These are phyloP conservation scores for Eledona agricola DNA, from an alignment of 2,888 invertebrate genomes.

Conservation along the genomic window DNA sequence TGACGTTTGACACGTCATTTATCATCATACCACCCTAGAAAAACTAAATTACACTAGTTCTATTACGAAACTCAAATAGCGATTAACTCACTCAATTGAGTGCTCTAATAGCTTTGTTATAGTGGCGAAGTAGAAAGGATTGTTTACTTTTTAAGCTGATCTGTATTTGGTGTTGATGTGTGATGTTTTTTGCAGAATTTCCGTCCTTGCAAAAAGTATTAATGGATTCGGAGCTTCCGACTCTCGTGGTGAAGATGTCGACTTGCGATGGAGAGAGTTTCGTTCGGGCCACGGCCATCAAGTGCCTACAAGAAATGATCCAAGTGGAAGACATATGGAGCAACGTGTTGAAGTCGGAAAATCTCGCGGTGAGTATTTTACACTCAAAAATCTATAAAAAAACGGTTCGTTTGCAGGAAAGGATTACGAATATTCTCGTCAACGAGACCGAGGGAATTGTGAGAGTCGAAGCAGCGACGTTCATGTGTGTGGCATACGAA, in stretches of 20 bases:
- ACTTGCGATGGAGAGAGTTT: slow-evolving; percentile 77
- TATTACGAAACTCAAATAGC: too few species aligned
- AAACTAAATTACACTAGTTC: too few species aligned
- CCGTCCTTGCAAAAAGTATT: slow-evolving; percentile 80
- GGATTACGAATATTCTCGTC: slow-evolving; percentile 67
- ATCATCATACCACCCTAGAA: too few species aligned
- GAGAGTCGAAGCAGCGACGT: slow-evolving; percentile 74
- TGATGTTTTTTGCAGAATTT: slow-evolving; percentile 74
- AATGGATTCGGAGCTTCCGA: slow-evolving; percentile 71
- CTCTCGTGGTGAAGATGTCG: slow-evolving; percentile 72
- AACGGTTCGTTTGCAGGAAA: slow-evolving; percentile 59
- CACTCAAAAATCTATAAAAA: too few species aligned
- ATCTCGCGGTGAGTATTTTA: slow-evolving; percentile 71
- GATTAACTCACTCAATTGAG: too few species aligned
- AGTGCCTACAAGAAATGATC: slow-evolving; percentile 74
- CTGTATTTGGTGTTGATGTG: too few species aligned
- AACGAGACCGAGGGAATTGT: slow-evolving; percentile 81
- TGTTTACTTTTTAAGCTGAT: too few species aligned
- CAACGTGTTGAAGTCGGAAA: slow-evolving; percentile 66
- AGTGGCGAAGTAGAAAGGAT: too few species aligned
- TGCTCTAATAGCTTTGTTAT: too few species aligned
- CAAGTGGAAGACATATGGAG: slow-evolving; percentile 75
- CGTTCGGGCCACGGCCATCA: slow-evolving; percentile 78
- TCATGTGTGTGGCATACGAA: slow-evolving; percentile 73
- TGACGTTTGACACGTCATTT: too few species aligned